Evolutionary conservation across 1,140 invertebrate species (phyloP).

Genomic region (Holcopasites calliopsidis): DNA sequence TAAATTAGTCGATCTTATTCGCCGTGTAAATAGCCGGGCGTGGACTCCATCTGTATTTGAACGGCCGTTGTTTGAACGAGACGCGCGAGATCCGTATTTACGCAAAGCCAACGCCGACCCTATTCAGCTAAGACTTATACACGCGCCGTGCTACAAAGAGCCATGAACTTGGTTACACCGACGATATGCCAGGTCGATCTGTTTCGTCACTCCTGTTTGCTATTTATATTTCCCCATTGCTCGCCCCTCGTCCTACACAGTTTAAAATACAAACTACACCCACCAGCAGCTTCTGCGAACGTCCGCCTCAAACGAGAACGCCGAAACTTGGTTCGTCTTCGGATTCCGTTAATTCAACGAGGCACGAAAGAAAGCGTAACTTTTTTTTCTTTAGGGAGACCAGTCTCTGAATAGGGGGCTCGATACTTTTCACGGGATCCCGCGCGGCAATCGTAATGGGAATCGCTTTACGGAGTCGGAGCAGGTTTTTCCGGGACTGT

Average conservation of each 20-base stretch:
- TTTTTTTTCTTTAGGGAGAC: neutral
- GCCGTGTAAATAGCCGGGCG: conserved; percentile 70
- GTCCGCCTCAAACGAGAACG: no score
- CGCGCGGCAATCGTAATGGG: conserved; percentile 72
- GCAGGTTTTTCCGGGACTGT: conserved; percentile 71
- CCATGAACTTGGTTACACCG: conserved; percentile 73
- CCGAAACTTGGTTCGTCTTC: neutral
- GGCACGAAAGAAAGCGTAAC: neutral
- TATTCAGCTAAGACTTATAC: conserved; percentile 67
- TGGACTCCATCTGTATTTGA: conserved; percentile 79
- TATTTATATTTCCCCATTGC: neutral
- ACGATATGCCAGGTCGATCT: conserved; percentile 44
- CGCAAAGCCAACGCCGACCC: conserved; percentile 72
- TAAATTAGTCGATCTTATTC: conserved; percentile 79
- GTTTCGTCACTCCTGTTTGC: conserved; percentile 47
- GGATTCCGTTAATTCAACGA: conserved; percentile 33
- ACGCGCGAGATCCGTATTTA: conserved; percentile 79
- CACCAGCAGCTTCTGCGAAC: neutral
- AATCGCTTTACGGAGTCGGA: conserved; percentile 68
- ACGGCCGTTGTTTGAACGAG: conserved; percentile 76
- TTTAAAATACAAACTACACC: no score
- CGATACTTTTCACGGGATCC: conserved; percentile 66
- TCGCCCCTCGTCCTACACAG: neutral
- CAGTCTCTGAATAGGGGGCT: conserved; percentile 30
- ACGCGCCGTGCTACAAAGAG: conserved; percentile 47